Evolutionary conservation across 2,113 vertebrate genomes (phyloP).

Genomic region (Anoplopoma fimbria): DNA sequence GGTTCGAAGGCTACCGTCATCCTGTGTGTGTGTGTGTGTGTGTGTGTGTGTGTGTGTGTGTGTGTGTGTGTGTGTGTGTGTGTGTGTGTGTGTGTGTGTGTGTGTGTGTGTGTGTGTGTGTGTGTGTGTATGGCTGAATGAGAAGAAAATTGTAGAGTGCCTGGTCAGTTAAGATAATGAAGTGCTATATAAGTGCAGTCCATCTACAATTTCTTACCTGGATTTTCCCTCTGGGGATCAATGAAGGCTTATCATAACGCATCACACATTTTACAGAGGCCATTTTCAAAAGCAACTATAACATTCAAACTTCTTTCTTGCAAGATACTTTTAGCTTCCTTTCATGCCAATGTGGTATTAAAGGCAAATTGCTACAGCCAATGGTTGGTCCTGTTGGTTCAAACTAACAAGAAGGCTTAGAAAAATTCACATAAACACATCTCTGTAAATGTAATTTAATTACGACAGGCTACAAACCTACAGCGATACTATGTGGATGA

Average conservation of each 20-base stretch:
- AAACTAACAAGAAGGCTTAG: not conserved
- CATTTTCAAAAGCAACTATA: not conserved
- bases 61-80: too few relatives aligned
- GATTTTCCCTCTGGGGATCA: not conserved
- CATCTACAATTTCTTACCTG: not conserved
- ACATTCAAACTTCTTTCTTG: not conserved
- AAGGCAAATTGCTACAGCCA: not conserved
- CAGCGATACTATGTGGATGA: not conserved
- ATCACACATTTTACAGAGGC: not conserved
- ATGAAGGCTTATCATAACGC: not conserved
- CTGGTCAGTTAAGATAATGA: not conserved
- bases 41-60: not conserved
- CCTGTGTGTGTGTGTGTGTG: not conserved
- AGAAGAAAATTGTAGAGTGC: not conserved
- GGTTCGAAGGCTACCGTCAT: not conserved
- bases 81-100: not conserved
- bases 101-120: not conserved
- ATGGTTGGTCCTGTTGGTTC: not conserved
- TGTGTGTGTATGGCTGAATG: not conserved
- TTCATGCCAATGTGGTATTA: not conserved
- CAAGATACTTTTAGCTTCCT: not conserved
- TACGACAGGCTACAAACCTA: not conserved
- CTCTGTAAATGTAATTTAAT: not conserved
- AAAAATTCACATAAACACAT: not conserved
- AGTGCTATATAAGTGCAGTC: not conserved